phyloP scores from a whole-genome alignment of 2,113 vertebrate genomes.

The Sorex araneus region DNA sequence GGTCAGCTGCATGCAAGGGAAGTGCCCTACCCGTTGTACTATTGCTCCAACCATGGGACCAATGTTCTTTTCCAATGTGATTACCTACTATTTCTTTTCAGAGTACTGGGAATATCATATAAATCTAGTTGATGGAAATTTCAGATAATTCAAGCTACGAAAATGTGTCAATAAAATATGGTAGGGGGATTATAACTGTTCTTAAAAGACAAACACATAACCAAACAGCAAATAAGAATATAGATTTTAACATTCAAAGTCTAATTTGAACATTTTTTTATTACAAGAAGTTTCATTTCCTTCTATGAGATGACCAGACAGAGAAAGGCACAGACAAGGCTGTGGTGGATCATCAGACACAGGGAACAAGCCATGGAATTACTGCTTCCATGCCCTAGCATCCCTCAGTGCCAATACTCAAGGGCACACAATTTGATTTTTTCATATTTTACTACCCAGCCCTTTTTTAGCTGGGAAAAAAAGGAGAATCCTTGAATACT shows the following conservation, averaged over 20 bases:
- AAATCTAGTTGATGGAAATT: conserved; percentile 23
- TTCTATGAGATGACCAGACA: not conserved
- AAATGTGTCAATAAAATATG: conserved; percentile 7
- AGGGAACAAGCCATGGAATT: not conserved
- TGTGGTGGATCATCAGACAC: not conserved
- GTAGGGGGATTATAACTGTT: conserved; percentile 2
- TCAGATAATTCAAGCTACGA: conserved; percentile 29
- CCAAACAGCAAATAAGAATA: not conserved
- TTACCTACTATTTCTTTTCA: not conserved
- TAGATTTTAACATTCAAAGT: conserved; percentile 13
- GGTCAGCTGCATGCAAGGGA: no score
- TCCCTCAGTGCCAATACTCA: not conserved
- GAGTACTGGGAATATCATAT: not conserved
- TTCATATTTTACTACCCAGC: not conserved
- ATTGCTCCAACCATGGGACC: no score
- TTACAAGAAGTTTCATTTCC: conserved; percentile 13
- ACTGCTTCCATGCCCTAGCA: not conserved
- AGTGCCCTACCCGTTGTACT: no score
- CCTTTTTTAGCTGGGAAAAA: not conserved
- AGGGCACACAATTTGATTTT: not conserved
- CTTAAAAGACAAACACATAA: conserved; percentile 31
- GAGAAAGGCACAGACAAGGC: not conserved
- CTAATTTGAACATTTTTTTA: conserved; percentile 31
- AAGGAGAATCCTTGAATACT: conserved; percentile 46
- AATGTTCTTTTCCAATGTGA: conserved; percentile 9